Base-by-base conservation (phyloP, 2,113 vertebrate genomes). In the Odontesthes bonariensis region DNA sequence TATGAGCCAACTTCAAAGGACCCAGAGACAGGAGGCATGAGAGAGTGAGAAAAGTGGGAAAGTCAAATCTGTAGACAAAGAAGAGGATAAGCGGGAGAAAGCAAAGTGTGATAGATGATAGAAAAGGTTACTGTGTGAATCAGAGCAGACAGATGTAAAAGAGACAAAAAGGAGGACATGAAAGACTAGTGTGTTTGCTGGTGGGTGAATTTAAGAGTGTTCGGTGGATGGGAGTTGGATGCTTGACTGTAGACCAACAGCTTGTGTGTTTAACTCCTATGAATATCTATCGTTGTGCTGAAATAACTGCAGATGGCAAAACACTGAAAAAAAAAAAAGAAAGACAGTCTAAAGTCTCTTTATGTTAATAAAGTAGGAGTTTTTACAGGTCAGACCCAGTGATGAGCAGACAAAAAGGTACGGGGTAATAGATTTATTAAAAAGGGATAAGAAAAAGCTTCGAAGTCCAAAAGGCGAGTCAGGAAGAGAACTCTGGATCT, bases 1-100 rank as follows among this genome's bases (percentile, higher is more conserved):
- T 83, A 85, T 82, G 89, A 84, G 87, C 83, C 52, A 69, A 89
- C 90, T 86, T 92, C 90, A 91, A 91, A 90, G 89, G 79, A 70
- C 79, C 59, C 47, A 53, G 70, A 76, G 75, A 77, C 71, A 64
- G 64, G 68, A 76, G 56, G 77, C 31, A 16, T 13, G 16, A 68
- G 59, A 60, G 71, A 67, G 58, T 8, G 58, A 73, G 71, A 75
- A 68, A 52, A 32, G 46, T 1, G 20, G 40, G 38, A 56, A 44
- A 70, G 33, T 77, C 44, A 78, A 61, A 81, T 75, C 54, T 67
- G 72, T 49, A 71, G 79, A 82, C 69, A 42, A 79, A 64, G 66
- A 69, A 53, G 42, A 61, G 12, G 54, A 58, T 56, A 46, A 63
- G 60, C 33, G 10, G 22, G 12, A 63, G 38, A 66, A 70, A 73